Evolutionary conservation across 2,113 vertebrate genomes (phyloP), one percentile per base, ranked within the genome.

Genomic region (Desmodus rotundus): DNA sequence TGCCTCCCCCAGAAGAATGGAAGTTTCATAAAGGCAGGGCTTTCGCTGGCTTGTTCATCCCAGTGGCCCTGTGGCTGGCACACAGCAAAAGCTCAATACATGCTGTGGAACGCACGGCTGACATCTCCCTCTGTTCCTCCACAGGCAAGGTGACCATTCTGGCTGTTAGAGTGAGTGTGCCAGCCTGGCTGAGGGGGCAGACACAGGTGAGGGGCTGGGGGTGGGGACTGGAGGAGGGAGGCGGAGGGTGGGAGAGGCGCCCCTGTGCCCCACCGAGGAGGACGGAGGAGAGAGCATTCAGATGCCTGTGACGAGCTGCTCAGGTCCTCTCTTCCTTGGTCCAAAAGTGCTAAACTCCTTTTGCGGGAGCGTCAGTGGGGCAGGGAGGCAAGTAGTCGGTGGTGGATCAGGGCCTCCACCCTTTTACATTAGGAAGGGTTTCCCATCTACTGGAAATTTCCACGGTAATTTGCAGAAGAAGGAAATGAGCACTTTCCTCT

Each of bases 121-220:
- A 87, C 58, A 20, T 26, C 70, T 86, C 16, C 26, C 67, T 91
- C 70, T 93, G 38, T 83, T 74, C 89, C 50, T 95, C 74, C 70
- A 76, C 82, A 98, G 96, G 91, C 52, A 3, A 97, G 96, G 97
- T 97, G 97, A 97, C 96, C 4, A 0, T 61, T 82, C 88, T 72
- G 88, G 86, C 94, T 96, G 43, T 87, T 41, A 68, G 90, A 47
- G 96, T 91, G 63, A 70, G 56, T 14, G 58, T 80, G 67, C 90
- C 91, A 38, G 89, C 92, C 88, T 89, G 91, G 80, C 76, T 65
- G 68, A 95, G 85, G 77, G 52, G 61, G 33, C 91, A 87, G 95
- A 95, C 87, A 92, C 92, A 72, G 96, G 97, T 98, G 82, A 97
- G 97, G 50, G 28, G 68, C 68, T 43, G 52, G 43, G 8, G 56